Evolutionary conservation across 2,888 invertebrate genomes (phyloP), one percentile per base, ranked within the genome.

Genomic region (Synergus umbraculus): DNA sequence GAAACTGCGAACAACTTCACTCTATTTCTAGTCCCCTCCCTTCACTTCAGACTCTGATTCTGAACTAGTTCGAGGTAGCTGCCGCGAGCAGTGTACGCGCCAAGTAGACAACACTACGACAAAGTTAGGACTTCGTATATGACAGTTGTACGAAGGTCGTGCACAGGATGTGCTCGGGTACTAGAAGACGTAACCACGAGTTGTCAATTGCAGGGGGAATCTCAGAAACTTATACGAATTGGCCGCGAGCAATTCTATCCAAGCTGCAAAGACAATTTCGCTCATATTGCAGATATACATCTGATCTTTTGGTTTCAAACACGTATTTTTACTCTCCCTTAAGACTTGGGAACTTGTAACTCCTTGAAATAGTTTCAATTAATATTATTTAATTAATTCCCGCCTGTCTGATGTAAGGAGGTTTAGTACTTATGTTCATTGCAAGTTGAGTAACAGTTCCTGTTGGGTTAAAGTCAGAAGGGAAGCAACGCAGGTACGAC

Each of bases 71-170:
- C 41, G n/a, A 66, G 43, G n/a, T 66, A 66, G n/a, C 15, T 66
- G 41, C 41, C 43, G 37, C 43, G n/a, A 9, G 37, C 66, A 66
- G 66, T 43, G n/a, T 41, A 43, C 66, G 10, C 15, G 41, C 7
- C 43, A 15, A 65, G 60, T 41, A 65, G 41, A 65, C 65, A 65
- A 85, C 82, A 80, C 80, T 81, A 84, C 85, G 86, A 88, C 87
- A 86, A 85, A 86, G 85, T 86, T 87, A 86, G 86, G 83, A 88
- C 84, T 86, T 87, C 84, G 82, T 29, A 54, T 76, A 81, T 84
- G 86, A 83, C 85, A 84, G 85, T 86, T 84, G 79, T 66, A 66
- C 79, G 83, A 83, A 84, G 87, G 82, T 87, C 84, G 83, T 87
- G 84, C 83, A 76, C 77, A 60, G 82, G 83, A 85, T 86, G 83